A percentile compares a stretch with the other conserved stretches of the same genome.
phyloP scores from a whole-genome alignment of 53 echinoderm and acorn worm genomes.

The Zoroaster sp. region DNA sequence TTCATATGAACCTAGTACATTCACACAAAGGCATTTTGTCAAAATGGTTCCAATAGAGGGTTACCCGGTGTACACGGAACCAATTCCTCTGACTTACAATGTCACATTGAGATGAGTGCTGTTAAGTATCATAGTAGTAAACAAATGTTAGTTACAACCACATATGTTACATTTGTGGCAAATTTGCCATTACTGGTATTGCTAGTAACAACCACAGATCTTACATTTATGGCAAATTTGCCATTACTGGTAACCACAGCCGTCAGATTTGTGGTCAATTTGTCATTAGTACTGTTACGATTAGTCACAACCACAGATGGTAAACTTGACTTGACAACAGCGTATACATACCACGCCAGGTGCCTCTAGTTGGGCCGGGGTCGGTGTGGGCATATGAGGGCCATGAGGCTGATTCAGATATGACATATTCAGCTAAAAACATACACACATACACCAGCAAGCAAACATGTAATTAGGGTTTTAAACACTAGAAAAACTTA shows the following conservation, averaged over 20 bases:
- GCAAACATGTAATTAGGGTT: conserved; percentile 9
- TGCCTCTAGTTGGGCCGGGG: conserved; percentile 40
- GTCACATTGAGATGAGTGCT: too few species aligned
- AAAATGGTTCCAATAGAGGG: too few species aligned
- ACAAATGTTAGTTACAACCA: background rate
- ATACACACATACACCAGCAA: conserved; percentile 8
- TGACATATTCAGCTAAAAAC: conserved; percentile 2
- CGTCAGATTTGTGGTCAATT: background rate
- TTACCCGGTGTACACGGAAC: too few species aligned
- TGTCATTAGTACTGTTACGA: background rate
- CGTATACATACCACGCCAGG: conserved; percentile 60
- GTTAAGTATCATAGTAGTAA: too few species aligned
- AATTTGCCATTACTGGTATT: background rate
- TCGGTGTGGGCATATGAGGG: conserved; percentile 32
- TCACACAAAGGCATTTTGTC: too few species aligned
- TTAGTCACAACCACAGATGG: background rate
- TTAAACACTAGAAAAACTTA: too few species aligned
- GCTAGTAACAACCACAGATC: background rate
- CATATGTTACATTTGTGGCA: too few species aligned
- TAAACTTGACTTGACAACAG: background rate
- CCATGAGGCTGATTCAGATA: conserved; percentile 19
- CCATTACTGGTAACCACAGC: too few species aligned
- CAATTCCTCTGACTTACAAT: too few species aligned
- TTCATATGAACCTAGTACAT: too few species aligned
- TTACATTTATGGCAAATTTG: background rate